Conservation (phyloP, 2,797 vertebrate species). For the Heterohyrax brucei region DNA sequence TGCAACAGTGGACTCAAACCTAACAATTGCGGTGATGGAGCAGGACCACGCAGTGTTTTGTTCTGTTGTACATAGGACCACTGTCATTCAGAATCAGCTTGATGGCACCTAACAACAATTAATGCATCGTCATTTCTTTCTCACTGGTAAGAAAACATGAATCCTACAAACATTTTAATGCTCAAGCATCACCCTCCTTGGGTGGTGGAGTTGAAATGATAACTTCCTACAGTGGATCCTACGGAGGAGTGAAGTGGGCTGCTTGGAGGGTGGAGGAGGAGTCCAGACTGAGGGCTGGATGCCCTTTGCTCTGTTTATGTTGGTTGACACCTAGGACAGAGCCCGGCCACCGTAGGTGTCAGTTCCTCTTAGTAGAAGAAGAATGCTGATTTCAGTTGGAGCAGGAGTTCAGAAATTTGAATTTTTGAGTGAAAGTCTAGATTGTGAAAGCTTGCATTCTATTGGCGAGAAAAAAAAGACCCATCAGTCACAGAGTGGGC, state of each 20-base stretch:
- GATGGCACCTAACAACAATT: too few species aligned
- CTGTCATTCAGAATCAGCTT: too few species aligned
- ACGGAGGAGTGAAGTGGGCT: too few species aligned
- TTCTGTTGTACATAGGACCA: too few species aligned
- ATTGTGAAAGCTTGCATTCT: not conserved
- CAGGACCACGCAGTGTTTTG: too few species aligned
- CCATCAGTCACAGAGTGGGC: too few species aligned
- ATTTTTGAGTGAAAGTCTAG: not conserved
- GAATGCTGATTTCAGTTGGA: too few species aligned
- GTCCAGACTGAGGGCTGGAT: not conserved
- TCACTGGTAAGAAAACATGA: not conserved
- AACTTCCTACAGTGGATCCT: rapidly evolving
- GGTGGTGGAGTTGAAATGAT: not conserved
- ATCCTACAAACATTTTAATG: not conserved
- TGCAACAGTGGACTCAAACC: too few species aligned
- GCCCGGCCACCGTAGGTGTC: too few species aligned
- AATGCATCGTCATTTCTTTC: not conserved
- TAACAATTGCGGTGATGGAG: too few species aligned
- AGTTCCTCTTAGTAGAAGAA: not conserved
- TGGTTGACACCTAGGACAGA: not conserved
- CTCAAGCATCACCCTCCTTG: not conserved
- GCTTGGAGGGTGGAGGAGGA: not conserved
- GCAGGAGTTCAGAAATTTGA: not conserved
- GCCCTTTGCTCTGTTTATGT: too few species aligned
- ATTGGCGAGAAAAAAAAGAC: not conserved